These are phyloP conservation scores for Colletes latitarsis DNA, from an alignment of 1,140 invertebrate species.

Conservation along the genomic window DNA sequence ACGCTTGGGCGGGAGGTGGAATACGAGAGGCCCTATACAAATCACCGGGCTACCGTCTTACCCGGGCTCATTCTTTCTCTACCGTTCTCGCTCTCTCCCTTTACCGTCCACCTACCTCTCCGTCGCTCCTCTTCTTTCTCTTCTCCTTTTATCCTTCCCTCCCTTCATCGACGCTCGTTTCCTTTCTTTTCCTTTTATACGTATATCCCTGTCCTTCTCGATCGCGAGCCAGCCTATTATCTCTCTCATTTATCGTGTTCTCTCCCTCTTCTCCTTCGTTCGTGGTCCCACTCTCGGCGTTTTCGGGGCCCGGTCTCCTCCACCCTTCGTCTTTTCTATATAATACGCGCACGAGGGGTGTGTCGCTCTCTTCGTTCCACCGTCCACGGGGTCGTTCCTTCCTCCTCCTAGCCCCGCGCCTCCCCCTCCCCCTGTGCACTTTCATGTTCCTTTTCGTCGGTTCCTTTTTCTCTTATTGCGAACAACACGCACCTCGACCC, in stretches of 20 bases:
- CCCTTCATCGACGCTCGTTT: neutral
- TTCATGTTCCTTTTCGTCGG: constrained; percentile 42
- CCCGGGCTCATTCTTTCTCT: constrained; percentile 67
- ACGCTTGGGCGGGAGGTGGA: constrained; percentile 70
- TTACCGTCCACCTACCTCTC: constrained; percentile 20
- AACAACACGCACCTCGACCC: constrained; percentile 44
- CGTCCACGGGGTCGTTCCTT: constrained; percentile 20
- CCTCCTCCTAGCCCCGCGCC: neutral
- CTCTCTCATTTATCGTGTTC: constrained; percentile 57
- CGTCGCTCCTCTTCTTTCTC: constrained; percentile 5
- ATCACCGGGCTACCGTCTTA: constrained; percentile 78
- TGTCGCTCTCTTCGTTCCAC: constrained; percentile 8
- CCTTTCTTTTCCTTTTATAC: neutral
- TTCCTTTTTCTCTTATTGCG: constrained; percentile 38
- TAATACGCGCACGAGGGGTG: constrained; percentile 23
- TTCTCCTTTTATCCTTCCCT: neutral
- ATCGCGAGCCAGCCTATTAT: constrained; percentile 44
- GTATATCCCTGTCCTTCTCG: neutral
- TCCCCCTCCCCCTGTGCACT: constrained; percentile 24
- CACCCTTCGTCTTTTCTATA: constrained; percentile 15
- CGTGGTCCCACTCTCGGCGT: neutral
- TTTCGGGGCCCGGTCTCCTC: neutral
- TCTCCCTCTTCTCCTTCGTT: neutral
- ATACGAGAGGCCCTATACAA: constrained; percentile 77
- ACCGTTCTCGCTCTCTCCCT: constrained; percentile 38